These are phyloP conservation scores for Deilephila porcellus DNA, from an alignment of 2,888 invertebrate genomes.

Conservation along the genomic window DNA sequence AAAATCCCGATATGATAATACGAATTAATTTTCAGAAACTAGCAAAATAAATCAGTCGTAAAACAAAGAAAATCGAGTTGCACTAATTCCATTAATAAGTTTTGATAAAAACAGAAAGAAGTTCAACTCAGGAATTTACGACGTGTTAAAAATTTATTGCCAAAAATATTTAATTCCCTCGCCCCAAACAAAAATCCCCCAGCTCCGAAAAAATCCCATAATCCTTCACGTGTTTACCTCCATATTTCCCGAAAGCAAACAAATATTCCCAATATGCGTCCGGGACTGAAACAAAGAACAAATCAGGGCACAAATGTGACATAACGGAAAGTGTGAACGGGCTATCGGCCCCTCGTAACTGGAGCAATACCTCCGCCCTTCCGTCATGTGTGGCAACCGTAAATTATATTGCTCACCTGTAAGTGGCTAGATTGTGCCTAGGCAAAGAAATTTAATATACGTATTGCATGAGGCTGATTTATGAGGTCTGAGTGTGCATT, in stretches of 20 bases:
- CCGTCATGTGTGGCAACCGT: constrained; percentile 71
- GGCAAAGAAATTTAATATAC: constrained; percentile 77
- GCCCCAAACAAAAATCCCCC: not conserved
- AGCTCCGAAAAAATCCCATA: constrained; percentile 9
- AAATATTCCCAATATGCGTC: constrained; percentile 15
- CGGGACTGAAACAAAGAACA: constrained; percentile 25
- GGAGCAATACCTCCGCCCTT: constrained; percentile 73
- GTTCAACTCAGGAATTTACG: no score
- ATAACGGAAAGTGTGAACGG: constrained; percentile 55
- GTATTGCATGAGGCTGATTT: constrained; percentile 43
- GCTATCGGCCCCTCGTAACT: constrained; percentile 67
- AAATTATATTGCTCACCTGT: constrained; percentile 77
- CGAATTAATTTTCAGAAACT: no score
- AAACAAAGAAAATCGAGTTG: no score
- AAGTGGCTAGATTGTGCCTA: constrained; percentile 72
- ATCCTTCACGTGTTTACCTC: constrained; percentile 19
- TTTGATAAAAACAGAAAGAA: no score
- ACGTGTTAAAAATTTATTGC: not conserved
- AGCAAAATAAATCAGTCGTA: no score
- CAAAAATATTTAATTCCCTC: not conserved
- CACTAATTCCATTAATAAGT: no score
- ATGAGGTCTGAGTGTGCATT: constrained; percentile 22
- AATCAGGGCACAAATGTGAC: constrained; percentile 28
- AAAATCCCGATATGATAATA: no score
- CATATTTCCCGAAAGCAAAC: constrained; percentile 22